Conservation (phyloP, 1,140 invertebrate species). For the Cydia splendana region DNA sequence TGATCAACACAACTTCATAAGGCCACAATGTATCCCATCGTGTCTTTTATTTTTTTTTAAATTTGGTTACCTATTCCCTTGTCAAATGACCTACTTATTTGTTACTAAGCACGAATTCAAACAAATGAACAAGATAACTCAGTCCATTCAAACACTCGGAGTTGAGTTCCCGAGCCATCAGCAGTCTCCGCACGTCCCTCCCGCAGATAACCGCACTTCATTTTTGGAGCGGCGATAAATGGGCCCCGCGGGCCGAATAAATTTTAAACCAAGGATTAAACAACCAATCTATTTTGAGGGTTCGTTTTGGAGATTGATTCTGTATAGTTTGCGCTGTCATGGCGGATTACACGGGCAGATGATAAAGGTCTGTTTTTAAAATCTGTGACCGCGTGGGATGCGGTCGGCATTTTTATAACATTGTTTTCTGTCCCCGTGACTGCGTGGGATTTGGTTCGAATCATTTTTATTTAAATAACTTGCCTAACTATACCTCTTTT, state of each 20-base stretch:
- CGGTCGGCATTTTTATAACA: neutral
- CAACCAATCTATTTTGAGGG: slow-evolving; percentile 29
- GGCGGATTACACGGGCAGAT: neutral
- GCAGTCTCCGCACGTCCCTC: slow-evolving; percentile 6
- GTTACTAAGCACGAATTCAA: neutral
- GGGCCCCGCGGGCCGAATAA: slow-evolving; percentile 33
- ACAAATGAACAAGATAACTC: neutral
- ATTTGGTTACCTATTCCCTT: no score
- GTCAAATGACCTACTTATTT: no score
- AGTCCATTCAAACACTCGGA: neutral
- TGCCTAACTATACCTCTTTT: no score
- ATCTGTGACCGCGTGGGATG: neutral
- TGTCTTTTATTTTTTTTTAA: no score
- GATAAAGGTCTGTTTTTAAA: neutral
- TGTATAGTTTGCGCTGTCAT: neutral
- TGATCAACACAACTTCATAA: no score
- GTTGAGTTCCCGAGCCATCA: neutral
- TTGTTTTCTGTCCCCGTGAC: no score
- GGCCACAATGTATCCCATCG: no score
- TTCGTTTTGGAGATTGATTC: slow-evolving; percentile 23
- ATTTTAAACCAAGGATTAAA: slow-evolving; percentile 35
- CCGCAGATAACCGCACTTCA: slow-evolving; percentile 34
- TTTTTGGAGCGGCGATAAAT: slow-evolving; percentile 35
- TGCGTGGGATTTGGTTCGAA: no score
- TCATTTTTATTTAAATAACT: no score